A percentile compares a stretch with the other conserved stretches of the same genome.
Evolutionary conservation across 2,797 vertebrate species (phyloP).

Genomic region (Enteromius paludinosus): DNA sequence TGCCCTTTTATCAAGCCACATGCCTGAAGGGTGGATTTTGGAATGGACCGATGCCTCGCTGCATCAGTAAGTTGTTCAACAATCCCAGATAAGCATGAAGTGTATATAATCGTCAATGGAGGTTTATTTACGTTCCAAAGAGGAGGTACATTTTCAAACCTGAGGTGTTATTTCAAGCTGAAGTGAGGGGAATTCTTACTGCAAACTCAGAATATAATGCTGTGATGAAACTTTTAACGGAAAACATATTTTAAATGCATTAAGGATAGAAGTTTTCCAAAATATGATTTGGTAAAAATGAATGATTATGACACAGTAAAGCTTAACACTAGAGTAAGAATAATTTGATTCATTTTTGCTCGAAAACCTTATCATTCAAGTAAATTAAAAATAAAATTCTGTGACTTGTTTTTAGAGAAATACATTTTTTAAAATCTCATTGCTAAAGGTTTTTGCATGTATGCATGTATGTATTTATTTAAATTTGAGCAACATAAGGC

Average conservation of each 20-base stretch:
- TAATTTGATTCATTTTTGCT: neutral
- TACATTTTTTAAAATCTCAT: neutral
- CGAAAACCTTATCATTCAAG: neutral
- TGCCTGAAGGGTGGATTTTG: conserved; percentile 73
- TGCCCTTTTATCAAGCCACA: conserved; percentile 63
- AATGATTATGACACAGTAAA: neutral
- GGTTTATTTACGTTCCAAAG: conserved; percentile 2
- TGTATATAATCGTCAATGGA: conserved; percentile 38
- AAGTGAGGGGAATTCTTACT: neutral
- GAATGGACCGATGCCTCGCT: conserved; percentile 67
- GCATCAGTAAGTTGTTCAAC: conserved; percentile 66
- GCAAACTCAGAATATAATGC: neutral
- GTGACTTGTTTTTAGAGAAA: neutral
- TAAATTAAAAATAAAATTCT: neutral
- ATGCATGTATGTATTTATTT: neutral
- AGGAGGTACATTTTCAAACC: neutral
- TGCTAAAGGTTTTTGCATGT: neutral
- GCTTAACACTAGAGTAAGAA: neutral
- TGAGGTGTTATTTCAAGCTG: conserved; percentile 1
- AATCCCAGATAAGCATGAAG: conserved; percentile 38
- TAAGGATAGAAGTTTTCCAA: neutral
- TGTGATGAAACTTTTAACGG: neutral
- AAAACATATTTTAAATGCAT: neutral
- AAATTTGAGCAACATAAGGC: neutral
- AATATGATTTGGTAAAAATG: neutral